Evolutionary conservation across 2,113 vertebrate species (phyloP).

Genomic region (Sapajus apella): DNA sequence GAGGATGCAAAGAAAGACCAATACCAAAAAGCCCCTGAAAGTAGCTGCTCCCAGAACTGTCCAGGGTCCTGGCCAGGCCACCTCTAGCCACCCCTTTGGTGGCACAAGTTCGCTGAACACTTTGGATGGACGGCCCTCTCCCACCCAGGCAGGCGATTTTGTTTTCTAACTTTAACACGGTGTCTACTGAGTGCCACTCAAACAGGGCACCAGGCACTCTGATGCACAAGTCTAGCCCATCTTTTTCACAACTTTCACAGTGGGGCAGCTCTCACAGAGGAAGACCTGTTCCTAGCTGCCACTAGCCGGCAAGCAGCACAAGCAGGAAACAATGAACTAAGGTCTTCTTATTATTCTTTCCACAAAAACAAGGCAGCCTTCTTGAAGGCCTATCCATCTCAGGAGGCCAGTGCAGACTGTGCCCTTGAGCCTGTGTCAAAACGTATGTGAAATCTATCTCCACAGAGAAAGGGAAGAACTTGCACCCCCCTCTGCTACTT

Average conservation of each 20-base stretch:
- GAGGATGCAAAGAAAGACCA: neutral
- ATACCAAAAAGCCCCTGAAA: neutral
- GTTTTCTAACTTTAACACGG: neutral
- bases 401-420: neutral
- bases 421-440: neutral
- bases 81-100: accelerated
- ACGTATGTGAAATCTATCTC: too few relatives aligned
- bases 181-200: neutral
- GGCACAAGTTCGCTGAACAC: neutral
- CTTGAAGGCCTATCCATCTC: neutral
- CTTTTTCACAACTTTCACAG: neutral
- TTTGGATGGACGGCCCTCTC: neutral
- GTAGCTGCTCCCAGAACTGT: neutral
- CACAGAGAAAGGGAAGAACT: accelerated
- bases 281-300: neutral
- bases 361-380: neutral
- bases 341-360: neutral
- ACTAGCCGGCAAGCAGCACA: neutral
- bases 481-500: neutral
- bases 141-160: neutral
- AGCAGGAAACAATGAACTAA: neutral
- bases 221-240: neutral
- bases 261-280: neutral
- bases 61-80: slow-evolving; percentile 51
- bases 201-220: accelerated